These are phyloP conservation scores for Imbricaverruca yamaguchii DNA, from an alignment of 2,888 invertebrate genomes.

Conservation along the genomic window DNA sequence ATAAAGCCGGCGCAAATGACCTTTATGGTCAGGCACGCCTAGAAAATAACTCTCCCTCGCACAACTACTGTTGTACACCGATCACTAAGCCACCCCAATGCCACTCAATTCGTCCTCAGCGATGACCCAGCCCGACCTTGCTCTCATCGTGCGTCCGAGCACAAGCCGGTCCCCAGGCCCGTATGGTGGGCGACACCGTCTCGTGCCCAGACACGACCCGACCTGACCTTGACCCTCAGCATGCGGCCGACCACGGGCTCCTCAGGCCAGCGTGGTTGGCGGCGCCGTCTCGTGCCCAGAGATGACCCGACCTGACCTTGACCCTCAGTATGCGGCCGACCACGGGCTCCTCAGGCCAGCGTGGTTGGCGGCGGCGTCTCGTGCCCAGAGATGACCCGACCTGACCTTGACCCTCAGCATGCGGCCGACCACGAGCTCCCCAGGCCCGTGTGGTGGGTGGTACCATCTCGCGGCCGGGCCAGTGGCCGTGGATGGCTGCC, in stretches of 20 bases:
- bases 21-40: no score
- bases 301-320: not conserved
- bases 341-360: slow-evolving; percentile 50
- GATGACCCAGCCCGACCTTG: no score
- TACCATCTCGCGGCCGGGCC: slow-evolving; percentile 66
- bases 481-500: slow-evolving; percentile 96
- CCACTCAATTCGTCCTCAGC: not conserved
- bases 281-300: slow-evolving; percentile 71
- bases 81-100: no score
- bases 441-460: slow-evolving; percentile 83
- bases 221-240: slow-evolving; percentile 38
- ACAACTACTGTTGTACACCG: no score
- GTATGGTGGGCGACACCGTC: no score
- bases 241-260: slow-evolving; percentile 55
- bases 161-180: not conserved
- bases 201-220: not conserved
- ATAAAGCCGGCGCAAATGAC: no score
- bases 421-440: slow-evolving; percentile 52
- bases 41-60: no score
- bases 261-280: slow-evolving; percentile 73
- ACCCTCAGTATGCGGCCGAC: slow-evolving; percentile 59
- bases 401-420: slow-evolving; percentile 43
- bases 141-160: not conserved
- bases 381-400: not conserved
- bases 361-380: slow-evolving; percentile 83